A percentile compares a stretch with the other conserved stretches of the same genome.
Evolutionary conservation across 2,113 vertebrate genomes (phyloP).

Genomic region (Lycaon pictus): DNA sequence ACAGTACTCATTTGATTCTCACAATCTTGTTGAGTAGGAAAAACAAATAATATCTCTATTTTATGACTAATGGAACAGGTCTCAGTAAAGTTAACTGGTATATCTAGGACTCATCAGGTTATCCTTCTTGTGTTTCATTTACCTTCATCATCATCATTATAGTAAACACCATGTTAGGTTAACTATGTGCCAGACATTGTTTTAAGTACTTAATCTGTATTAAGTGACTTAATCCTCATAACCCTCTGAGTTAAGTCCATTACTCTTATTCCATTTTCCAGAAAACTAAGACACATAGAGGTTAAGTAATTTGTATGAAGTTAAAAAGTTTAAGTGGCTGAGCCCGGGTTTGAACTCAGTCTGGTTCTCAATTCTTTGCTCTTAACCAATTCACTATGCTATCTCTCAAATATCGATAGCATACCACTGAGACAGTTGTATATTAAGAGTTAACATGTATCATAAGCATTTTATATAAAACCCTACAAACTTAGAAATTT

Average conservation of each 20-base stretch:
- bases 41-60: not conserved
- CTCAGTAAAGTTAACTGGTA: conserved; percentile 9
- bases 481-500: conserved; percentile 6
- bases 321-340: not conserved
- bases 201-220: conserved; percentile 1
- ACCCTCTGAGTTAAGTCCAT: not conserved
- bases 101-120: not conserved
- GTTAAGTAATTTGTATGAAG: not conserved
- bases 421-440: not conserved
- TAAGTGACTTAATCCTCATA: not conserved
- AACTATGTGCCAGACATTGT: not conserved
- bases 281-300: not conserved
- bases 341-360: not conserved
- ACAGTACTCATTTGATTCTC: not conserved
- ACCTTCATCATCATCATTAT: not conserved
- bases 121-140: not conserved
- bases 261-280: not conserved
- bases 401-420: conserved; percentile 2
- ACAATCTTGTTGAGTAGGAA: not conserved
- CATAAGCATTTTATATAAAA: not conserved
- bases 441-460: conserved; percentile 2
- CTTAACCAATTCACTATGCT: not conserved
- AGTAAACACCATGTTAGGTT: not conserved
- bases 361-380: not conserved
- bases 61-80: not conserved